These are phyloP conservation scores for Protophormia terraenovae DNA, from an alignment of 2,888 invertebrate genomes.

Conservation along the genomic window DNA sequence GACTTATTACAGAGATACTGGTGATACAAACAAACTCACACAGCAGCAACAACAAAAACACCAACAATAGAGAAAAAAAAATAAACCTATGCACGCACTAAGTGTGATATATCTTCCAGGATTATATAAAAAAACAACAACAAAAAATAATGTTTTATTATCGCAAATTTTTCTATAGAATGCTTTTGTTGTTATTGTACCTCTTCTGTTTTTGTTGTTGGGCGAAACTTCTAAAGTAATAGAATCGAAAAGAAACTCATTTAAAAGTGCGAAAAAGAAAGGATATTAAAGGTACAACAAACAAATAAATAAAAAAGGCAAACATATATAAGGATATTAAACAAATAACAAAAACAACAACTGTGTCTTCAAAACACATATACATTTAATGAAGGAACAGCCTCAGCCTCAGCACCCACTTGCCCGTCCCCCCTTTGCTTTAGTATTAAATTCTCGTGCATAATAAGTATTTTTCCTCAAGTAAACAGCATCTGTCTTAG, in stretches of 20 bases:
- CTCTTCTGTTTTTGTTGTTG: slow-evolving; percentile 37
- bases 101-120: slow-evolving; percentile 82
- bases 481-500: slow-evolving; percentile 66
- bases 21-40: slow-evolving; percentile 52
- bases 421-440: not conserved
- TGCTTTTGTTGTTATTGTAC: slow-evolving; percentile 46
- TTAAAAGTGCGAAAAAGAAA: slow-evolving; percentile 66
- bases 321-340: slow-evolving; percentile 47
- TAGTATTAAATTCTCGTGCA: slow-evolving; percentile 8
- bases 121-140: slow-evolving; percentile 78
- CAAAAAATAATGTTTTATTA: slow-evolving; percentile 65
- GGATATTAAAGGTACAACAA: slow-evolving; percentile 65
- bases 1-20: slow-evolving; percentile 61
- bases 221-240: slow-evolving; percentile 47
- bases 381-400: not conserved
- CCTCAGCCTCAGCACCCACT: slow-evolving; percentile 8
- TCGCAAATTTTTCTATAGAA: slow-evolving; percentile 49
- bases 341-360: slow-evolving; percentile 49
- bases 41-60: slow-evolving; percentile 31
- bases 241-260: slow-evolving; percentile 63
- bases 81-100: slow-evolving; percentile 74
- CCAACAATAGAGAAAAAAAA: slow-evolving; percentile 10
- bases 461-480: slow-evolving; percentile 32
- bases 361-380: slow-evolving; percentile 13
- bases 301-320: slow-evolving; percentile 45